A percentile compares a stretch with the other conserved stretches of the same genome.
Conservation (phyloP, 1,140 invertebrate species). For the Triops longicaudatus region DNA sequence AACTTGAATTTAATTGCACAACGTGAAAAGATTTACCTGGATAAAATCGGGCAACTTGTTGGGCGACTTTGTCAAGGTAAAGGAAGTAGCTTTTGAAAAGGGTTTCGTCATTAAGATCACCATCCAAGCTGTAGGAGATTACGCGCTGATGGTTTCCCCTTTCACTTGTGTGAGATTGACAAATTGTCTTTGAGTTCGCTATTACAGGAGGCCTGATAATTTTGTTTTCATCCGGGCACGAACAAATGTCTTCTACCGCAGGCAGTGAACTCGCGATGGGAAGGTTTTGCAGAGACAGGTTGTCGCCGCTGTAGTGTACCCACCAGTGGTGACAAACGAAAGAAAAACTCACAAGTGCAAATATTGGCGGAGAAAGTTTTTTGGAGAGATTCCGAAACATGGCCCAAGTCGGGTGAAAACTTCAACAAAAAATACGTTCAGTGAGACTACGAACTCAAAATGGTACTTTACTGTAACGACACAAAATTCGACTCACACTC, state of each 20-base stretch:
- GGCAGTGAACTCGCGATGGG: not conserved
- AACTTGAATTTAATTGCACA: not conserved
- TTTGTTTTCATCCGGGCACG: not conserved
- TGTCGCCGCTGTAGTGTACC: not conserved
- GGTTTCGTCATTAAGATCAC: not conserved
- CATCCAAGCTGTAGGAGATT: slow-evolving; percentile 9
- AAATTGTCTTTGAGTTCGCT: not conserved
- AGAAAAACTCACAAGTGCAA: not conserved
- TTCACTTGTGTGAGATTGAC: not conserved
- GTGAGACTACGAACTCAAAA: not conserved
- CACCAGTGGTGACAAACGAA: not conserved
- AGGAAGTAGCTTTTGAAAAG: not conserved
- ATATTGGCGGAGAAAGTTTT: not conserved
- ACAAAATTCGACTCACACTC: no score
- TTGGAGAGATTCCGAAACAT: not conserved
- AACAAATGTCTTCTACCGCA: not conserved
- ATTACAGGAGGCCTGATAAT: not conserved
- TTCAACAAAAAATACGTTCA: not conserved
- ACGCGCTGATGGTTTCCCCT: slow-evolving; percentile 11
- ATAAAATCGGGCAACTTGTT: not conserved
- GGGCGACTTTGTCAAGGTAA: not conserved
- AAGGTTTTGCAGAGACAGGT: not conserved
- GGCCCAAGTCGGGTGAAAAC: not conserved
- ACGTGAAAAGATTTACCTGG: slow-evolving; percentile 13
- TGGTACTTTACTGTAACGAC: no score